Conservation (phyloP, 2,113 vertebrate species). For the Chamaetylas fuelleborni region DNA sequence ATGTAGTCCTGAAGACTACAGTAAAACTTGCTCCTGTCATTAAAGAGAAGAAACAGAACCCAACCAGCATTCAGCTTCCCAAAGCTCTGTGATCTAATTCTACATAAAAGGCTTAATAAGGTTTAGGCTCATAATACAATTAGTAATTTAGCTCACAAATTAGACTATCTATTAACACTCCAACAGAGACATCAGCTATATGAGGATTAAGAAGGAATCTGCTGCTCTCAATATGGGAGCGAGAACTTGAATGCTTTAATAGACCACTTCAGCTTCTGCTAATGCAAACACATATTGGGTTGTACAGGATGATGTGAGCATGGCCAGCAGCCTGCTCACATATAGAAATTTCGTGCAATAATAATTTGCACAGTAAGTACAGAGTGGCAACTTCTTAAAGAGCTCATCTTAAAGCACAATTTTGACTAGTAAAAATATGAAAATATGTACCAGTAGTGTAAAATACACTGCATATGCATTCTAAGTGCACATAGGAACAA, state of each 20-base stretch:
- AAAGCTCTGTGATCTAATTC: conserved; percentile 73
- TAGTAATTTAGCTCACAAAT: conserved; percentile 80
- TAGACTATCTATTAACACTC: conserved; percentile 78
- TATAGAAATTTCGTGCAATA: neutral
- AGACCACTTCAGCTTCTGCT: neutral
- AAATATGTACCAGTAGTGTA: neutral
- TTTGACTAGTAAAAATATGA: neutral
- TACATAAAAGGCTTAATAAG: conserved; percentile 76
- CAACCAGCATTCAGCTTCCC: conserved; percentile 25
- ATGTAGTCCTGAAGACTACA: neutral
- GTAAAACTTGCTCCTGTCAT: neutral
- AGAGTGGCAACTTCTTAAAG: neutral
- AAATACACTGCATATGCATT: neutral
- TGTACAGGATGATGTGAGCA: neutral
- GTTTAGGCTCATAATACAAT: conserved; percentile 78
- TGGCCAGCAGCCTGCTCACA: neutral
- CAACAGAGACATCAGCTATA: conserved; percentile 54
- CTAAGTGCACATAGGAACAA: neutral
- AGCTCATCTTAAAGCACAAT: neutral
- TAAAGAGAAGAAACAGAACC: neutral
- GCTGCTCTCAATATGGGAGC: neutral
- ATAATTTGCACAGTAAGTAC: neutral
- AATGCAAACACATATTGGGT: neutral
- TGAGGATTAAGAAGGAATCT: conserved; percentile 55
- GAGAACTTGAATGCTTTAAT: neutral